These are phyloP conservation scores for Drosophila suboccidentalis DNA, from an alignment of 2,888 invertebrate species.

Conservation along the genomic window DNA sequence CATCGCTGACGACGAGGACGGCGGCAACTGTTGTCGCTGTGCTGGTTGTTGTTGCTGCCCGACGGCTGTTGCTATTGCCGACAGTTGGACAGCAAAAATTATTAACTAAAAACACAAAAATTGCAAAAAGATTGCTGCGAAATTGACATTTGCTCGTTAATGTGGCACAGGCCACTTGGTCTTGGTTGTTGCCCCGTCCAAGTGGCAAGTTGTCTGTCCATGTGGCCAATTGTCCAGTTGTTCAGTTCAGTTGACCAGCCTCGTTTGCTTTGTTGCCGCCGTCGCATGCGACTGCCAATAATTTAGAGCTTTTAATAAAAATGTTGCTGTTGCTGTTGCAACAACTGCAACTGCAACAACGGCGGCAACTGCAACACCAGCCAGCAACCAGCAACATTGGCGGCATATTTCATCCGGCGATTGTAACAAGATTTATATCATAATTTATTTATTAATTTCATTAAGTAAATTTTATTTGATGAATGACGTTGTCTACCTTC, in stretches of 20 bases:
- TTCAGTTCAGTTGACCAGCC: constrained; percentile 55
- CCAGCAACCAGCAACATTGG: constrained; percentile 37
- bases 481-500: constrained; percentile 71
- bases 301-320: constrained; percentile 80
- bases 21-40: constrained; percentile 27
- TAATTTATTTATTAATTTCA: constrained; percentile 82
- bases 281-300: constrained; percentile 78
- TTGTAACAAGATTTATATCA: constrained; percentile 79
- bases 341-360: constrained; percentile 36
- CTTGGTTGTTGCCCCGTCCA: constrained; percentile 31
- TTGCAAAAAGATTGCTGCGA: constrained; percentile 78
- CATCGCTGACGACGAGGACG: constrained; percentile 35
- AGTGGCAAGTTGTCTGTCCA: constrained; percentile 33
- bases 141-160: constrained; percentile 80
- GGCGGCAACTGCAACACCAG: constrained; percentile 42
- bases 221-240: constrained; percentile 32
- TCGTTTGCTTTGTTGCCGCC: constrained; percentile 71
- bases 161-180: constrained; percentile 61
- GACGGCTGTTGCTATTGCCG: constrained; percentile 40
- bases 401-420: constrained; percentile 49
- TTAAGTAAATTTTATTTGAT: constrained; percentile 81
- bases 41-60: background rate
- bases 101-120: constrained; percentile 72
- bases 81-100: constrained; percentile 66
- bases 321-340: constrained; percentile 63